These are phyloP conservation scores for Leptobrachium ailaonicum DNA, from an alignment of 2,113 vertebrate genomes.

Conservation along the genomic window DNA sequence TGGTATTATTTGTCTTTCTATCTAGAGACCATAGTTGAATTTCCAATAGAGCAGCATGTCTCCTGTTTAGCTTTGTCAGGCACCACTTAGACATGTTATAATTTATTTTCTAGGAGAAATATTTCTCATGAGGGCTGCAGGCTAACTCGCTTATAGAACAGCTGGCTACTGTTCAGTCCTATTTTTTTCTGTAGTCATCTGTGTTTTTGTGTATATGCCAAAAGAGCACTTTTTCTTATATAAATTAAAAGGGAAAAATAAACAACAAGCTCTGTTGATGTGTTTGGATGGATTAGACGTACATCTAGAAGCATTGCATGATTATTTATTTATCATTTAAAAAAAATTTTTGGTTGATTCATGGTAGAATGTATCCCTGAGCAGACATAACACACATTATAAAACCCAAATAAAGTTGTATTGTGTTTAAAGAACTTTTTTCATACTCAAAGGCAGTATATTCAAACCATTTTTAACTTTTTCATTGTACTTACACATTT, in stretches of 20 bases:
- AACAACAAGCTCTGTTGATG: neutral
- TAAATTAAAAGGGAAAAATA: neutral
- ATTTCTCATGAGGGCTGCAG: slow-evolving; percentile 75
- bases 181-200: slow-evolving; percentile 62
- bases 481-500: too few species aligned
- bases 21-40: slow-evolving; percentile 76
- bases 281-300: slow-evolving; percentile 23
- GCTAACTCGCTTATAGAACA: slow-evolving; percentile 79
- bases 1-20: slow-evolving; percentile 81
- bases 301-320: too few species aligned
- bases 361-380: too few species aligned
- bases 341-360: too few species aligned
- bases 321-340: too few species aligned
- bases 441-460: too few species aligned
- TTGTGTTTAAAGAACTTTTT: too few species aligned
- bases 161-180: slow-evolving; percentile 70
- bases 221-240: slow-evolving; percentile 32
- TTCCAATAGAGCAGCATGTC: slow-evolving; percentile 74
- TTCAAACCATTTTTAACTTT: too few species aligned
- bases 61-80: slow-evolving; percentile 81
- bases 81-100: slow-evolving; percentile 80
- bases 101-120: slow-evolving; percentile 80
- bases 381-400: too few species aligned
- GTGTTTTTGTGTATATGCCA: slow-evolving; percentile 57
- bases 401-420: too few species aligned